These are phyloP conservation scores for Steinernema khuongi DNA, from an alignment of 1,140 invertebrate genomes.

Conservation along the genomic window DNA sequence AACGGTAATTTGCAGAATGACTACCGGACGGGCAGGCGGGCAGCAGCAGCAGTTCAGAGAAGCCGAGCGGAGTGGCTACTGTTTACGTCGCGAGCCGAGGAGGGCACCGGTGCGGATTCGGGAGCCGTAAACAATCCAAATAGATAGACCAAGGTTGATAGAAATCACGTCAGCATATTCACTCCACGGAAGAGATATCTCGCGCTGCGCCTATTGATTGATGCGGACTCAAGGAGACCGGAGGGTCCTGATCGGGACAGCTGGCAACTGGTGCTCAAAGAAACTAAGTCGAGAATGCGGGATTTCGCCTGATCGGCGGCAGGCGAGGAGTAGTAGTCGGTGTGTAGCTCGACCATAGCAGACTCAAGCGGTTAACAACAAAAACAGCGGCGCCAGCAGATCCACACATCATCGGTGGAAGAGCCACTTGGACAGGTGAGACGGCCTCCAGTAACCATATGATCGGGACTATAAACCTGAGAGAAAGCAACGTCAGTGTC, in stretches of 20 bases:
- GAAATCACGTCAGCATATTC: conserved; percentile 2
- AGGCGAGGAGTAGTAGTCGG: background rate
- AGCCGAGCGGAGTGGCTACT: background rate
- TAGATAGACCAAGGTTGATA: background rate
- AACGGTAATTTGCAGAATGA: background rate
- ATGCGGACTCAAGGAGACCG: background rate
- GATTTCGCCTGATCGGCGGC: background rate
- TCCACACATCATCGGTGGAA: conserved; percentile 10
- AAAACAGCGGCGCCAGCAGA: conserved; percentile 12
- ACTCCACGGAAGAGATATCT: background rate
- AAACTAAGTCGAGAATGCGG: background rate
- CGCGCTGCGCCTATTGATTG: background rate
- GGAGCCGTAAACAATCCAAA: conserved; percentile 16
- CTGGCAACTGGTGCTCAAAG: conserved; percentile 13
- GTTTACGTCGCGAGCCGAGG: background rate
- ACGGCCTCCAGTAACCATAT: background rate
- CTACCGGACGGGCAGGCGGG: background rate
- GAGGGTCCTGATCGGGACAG: background rate
- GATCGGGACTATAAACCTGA: conserved; percentile 15
- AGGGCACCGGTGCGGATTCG: background rate
- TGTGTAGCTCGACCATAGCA: background rate
- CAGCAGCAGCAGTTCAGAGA: background rate
- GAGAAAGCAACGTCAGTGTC: background rate
- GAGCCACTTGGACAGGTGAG: conserved; percentile 10
- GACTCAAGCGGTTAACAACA: conserved; percentile 12